These are phyloP conservation scores for Caenorhabditis briggsae DNA, from an alignment of 1,140 invertebrate genomes.

Conservation along the genomic window DNA sequence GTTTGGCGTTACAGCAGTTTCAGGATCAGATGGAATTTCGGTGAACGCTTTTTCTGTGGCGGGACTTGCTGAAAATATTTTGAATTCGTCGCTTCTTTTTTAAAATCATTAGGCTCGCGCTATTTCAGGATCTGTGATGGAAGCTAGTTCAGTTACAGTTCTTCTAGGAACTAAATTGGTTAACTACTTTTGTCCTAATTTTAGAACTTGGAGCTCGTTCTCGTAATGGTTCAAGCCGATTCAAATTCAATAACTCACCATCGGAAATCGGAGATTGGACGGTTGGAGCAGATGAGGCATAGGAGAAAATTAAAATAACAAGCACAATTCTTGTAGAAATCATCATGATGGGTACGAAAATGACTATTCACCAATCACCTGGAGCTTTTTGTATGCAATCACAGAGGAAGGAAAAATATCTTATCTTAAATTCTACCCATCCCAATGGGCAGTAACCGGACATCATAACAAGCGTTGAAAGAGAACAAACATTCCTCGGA, in stretches of 20 bases:
- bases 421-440: not conserved
- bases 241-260: no score
- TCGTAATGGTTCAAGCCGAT: no score
- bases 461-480: not conserved
- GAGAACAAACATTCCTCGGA: not conserved
- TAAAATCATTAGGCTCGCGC: no score
- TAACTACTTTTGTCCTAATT: no score
- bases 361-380: not conserved
- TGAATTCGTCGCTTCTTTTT: no score
- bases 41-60: not conserved
- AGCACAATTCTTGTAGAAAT: not conserved
- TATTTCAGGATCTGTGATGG: no score
- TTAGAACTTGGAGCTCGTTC: no score
- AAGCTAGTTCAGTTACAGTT: no score
- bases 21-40: not conserved
- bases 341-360: not conserved
- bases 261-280: no score
- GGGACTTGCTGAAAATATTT: no score
- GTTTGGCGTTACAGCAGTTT: not conserved
- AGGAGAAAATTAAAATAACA: not conserved
- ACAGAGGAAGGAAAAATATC: not conserved
- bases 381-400: not conserved
- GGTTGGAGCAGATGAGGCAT: no score
- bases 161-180: no score
- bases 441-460: not conserved